Evolutionary conservation across 2,113 vertebrate genomes (phyloP), one percentile per base, ranked within the genome.

Genomic region (Elephas maximus): DNA sequence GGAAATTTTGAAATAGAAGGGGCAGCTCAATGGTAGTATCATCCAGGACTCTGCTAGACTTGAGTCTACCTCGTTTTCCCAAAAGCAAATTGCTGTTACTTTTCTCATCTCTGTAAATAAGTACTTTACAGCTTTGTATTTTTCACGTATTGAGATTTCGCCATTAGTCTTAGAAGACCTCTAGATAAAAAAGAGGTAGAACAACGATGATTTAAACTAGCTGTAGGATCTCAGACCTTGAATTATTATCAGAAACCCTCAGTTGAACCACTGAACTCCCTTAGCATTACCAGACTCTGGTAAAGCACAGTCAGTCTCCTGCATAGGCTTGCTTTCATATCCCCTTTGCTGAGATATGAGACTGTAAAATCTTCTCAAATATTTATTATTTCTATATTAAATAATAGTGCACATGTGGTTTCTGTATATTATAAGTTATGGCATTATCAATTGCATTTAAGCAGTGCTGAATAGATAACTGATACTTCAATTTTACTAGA

Each of bases 1-100:
- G 62, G 83, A 91, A 94, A 85, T 23, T 91, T 79, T 45, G 60
- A 95, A 71, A 83, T 87, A 76, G 45, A 79, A 84, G 69, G 17
- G 85, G 5, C 33, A 78, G 23, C 41, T 89, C 53, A 91, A 5
- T 79, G 87, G 2, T 69, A 12, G 12, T 37, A 77, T 65, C 44
- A 74, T 53, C 65, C 33, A 88, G 44, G 6, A 30, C 30, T 78
- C 84, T 77, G 60, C 30, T 78, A 71, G 41, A 18, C 45, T 85
- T 41, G 65, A 8, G 21, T 23, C 8, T 41, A 14, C 88, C 71
- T 65, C 88, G 37, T 53, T 82, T 51, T 84, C 5, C 26, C 63
- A 4, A 88, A 90, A 83, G 6, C 14, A 63, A 74, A 71, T 79
- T 33, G 63, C 6, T 79, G 83, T 41, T 18, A 12, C 18, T 5